Conservation (phyloP, 2,888 invertebrate species). For the Diaphora mendica region DNA sequence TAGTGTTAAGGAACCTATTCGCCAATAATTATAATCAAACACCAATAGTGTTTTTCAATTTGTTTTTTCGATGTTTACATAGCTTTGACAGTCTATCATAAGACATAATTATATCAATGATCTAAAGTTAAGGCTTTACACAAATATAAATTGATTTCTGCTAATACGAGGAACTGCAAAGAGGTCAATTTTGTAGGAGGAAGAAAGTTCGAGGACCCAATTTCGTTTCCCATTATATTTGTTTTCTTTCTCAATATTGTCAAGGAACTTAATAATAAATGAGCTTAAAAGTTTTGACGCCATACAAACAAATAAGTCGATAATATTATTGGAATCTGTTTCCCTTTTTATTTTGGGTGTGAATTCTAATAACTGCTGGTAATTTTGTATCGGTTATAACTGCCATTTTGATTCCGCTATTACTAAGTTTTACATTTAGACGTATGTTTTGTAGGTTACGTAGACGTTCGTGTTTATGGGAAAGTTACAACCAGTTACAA, state of each 20-base stretch:
- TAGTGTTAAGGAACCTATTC: too few species aligned
- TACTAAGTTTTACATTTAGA: too few species aligned
- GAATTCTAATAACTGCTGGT: neutral
- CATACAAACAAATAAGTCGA: conserved; percentile 44
- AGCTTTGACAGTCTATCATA: neutral
- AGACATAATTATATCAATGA: neutral
- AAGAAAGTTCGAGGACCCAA: conserved; percentile 29
- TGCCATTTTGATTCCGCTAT: too few species aligned
- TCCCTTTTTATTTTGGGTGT: conserved; percentile 11
- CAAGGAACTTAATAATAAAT: conserved; percentile 54
- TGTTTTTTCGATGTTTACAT: neutral
- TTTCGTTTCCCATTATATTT: conserved; percentile 46
- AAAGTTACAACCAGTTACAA: too few species aligned
- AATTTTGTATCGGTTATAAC: neutral
- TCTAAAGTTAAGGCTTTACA: neutral
- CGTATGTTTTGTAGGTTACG: too few species aligned
- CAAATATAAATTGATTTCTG: neutral
- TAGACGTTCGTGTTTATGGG: too few species aligned
- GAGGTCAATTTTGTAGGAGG: conserved; percentile 14
- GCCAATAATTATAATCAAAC: too few species aligned
- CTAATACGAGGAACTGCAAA: neutral
- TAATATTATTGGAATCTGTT: conserved; percentile 22
- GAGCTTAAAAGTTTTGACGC: conserved; percentile 47
- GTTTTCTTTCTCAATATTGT: conserved; percentile 39
- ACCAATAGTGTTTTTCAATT: too few species aligned